phyloP scores from a whole-genome alignment of 2,113 vertebrate genomes.

The Varanus salvator region DNA sequence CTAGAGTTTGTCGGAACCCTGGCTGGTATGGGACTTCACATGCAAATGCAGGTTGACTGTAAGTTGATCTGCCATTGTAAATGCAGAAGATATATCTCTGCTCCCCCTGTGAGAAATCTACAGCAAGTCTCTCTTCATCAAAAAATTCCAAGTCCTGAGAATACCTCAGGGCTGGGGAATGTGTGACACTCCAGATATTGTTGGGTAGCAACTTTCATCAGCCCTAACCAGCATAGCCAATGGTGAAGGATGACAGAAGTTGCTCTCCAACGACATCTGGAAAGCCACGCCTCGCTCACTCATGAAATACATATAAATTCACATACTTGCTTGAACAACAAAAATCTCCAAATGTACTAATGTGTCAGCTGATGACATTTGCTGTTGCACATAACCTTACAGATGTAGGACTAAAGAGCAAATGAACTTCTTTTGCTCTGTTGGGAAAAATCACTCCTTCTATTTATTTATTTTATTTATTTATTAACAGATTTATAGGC shows the following conservation, averaged over 20 bases:
- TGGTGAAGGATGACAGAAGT: too few relatives aligned
- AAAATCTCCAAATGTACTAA: background rate
- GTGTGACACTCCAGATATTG: too few relatives aligned
- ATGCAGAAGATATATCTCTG: conserved; percentile 11
- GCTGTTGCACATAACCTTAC: background rate
- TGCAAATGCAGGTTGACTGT: background rate
- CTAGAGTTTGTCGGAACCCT: too few relatives aligned
- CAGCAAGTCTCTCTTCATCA: conserved; percentile 44
- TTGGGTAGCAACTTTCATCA: too few relatives aligned
- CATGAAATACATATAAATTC: background rate
- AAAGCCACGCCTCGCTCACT: too few relatives aligned
- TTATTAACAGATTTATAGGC: too few relatives aligned
- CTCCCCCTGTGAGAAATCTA: conserved; percentile 17
- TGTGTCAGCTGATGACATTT: background rate
- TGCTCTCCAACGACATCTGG: too few relatives aligned
- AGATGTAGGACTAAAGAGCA: background rate
- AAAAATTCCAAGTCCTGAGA: conserved; percentile 4
- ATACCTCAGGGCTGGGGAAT: background rate
- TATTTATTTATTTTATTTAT: too few relatives aligned
- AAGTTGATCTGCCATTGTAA: background rate
- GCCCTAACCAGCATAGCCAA: too few relatives aligned
- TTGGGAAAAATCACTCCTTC: background rate
- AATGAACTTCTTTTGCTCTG: background rate
- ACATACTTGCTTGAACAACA: background rate
- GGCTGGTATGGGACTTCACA: background rate